Conservation (phyloP, 2,113 vertebrate genomes). For the Halichoeres trimaculatus region DNA sequence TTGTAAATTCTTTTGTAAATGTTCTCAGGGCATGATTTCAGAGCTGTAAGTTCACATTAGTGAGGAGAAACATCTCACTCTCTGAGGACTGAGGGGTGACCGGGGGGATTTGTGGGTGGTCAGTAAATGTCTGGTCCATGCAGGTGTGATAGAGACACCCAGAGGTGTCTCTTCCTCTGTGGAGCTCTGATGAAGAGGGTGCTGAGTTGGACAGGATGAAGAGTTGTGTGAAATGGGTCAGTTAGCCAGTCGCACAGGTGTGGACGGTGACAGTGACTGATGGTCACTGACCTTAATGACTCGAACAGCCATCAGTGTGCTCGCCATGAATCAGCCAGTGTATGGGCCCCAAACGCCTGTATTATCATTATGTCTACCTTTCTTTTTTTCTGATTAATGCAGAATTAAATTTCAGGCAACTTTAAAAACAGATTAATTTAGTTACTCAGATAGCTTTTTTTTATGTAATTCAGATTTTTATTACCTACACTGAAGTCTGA, state of each 20-base stretch:
- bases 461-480: too few species aligned
- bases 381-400: too few species aligned
- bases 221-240: slow-evolving; percentile 66
- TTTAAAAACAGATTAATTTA: too few species aligned
- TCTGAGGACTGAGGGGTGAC: slow-evolving; percentile 25
- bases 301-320: neutral
- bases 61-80: slow-evolving; percentile 18
- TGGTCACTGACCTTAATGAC: slow-evolving; percentile 3
- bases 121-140: slow-evolving; percentile 16
- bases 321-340: too few species aligned
- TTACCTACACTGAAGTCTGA: too few species aligned
- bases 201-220: slow-evolving; percentile 71
- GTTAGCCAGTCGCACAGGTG: slow-evolving; percentile 71
- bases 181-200: slow-evolving; percentile 75
- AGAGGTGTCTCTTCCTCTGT: slow-evolving; percentile 26
- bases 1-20: slow-evolving; percentile 62
- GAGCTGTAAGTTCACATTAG: slow-evolving; percentile 33
- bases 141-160: slow-evolving; percentile 56
- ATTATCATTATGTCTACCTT: too few species aligned
- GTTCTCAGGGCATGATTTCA: slow-evolving; percentile 51
- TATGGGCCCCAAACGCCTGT: too few species aligned
- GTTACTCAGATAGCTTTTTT: too few species aligned
- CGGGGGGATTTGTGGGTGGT: slow-evolving; percentile 67
- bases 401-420: too few species aligned
- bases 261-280: slow-evolving; percentile 72